Percentiles rank a stretch among this genome's conserved stretches.
phyloP scores from a whole-genome alignment of 2,888 invertebrate species.

The Auanema sp. region DNA sequence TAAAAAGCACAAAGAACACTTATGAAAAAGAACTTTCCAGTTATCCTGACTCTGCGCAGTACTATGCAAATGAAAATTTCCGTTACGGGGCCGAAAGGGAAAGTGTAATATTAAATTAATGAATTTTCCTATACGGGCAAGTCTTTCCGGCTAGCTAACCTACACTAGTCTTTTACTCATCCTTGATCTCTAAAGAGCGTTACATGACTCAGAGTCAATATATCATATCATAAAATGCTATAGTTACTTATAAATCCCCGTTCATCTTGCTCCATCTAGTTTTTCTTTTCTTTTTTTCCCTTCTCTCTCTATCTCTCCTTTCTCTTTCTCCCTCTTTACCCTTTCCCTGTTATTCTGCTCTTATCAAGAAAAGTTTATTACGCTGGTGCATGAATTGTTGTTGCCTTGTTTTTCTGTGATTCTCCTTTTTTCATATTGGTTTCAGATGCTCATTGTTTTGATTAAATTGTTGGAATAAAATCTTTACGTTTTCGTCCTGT shows the following conservation, averaged over 20 bases:
- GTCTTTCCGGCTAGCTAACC: background rate
- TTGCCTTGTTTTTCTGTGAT: constrained; percentile 15
- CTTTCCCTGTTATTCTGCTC: too few species aligned
- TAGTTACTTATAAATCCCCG: background rate
- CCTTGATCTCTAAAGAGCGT: constrained; percentile 1
- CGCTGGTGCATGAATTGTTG: constrained; percentile 11
- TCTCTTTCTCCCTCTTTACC: constrained; percentile 3
- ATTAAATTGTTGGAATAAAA: constrained; percentile 6
- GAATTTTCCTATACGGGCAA: background rate
- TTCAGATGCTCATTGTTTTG: constrained; percentile 8
- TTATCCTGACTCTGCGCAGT: constrained; percentile 39
- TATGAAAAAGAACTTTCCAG: constrained; percentile 20
- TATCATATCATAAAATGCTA: background rate
- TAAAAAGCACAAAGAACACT: constrained; percentile 3
- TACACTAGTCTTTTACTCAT: constrained; percentile 2
- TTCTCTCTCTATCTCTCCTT: background rate
- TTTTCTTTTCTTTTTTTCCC: background rate
- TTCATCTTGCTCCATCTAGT: background rate
- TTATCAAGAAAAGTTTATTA: too few species aligned
- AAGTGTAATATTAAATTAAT: background rate
- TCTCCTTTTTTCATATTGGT: background rate
- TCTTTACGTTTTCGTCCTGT: background rate
- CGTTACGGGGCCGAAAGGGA: constrained; percentile 27
- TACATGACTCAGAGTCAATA: background rate
- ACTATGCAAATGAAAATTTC: constrained; percentile 48